Base-by-base conservation (phyloP, 92 coral and sea anemone genomes). In the Palythoa caribaeorum region DNA sequence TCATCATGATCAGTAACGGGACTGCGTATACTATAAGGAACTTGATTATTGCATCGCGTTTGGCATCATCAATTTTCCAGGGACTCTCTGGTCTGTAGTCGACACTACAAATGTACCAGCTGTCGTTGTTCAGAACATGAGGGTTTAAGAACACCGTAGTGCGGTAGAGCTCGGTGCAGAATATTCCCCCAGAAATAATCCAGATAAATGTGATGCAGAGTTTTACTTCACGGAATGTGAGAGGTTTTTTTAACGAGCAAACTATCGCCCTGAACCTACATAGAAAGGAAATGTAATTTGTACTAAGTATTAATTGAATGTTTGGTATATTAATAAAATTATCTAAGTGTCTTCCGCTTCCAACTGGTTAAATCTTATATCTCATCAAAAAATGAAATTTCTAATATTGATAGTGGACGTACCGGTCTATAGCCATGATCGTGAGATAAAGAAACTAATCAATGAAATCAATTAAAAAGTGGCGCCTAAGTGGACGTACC, bases 221-320 rank as follows among this genome's bases (percentile, higher is more conserved):
- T 77, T 77, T 77, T 47, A 77, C 81, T 19, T 77, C 81, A 21
- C 59, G 38, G n/a, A 78, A 44, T 11, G 83, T 53, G 19, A 78
- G 83, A 28, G 83, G 83, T 37, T 78, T 78, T 37, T 28, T 28
- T 38, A 78, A 6, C 13, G 66, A 10, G 40, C 69, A 54, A 28
- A 78, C 83, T n/a, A 78, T 78, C 36, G 83, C 83, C 28, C 69
- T 78, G 38, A 53, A 78, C 37, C 83, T 78, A 37, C 15, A 28
- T 2, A 39, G 35, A 73, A 14, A 73, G 10, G 1, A 71, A 1
- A 12, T 9, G 1, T 66, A 35, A 10, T 15, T 63, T 6, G 36
- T 2, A 55, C 4, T 55, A 55, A 11, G 11, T 63, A 16, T 21
- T n/a, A 59, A 59, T 13, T 3, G 66, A 19, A 1, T 59, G 17